phyloP scores from a whole-genome alignment of 2,888 invertebrate species.

The Dynastes tityus region DNA sequence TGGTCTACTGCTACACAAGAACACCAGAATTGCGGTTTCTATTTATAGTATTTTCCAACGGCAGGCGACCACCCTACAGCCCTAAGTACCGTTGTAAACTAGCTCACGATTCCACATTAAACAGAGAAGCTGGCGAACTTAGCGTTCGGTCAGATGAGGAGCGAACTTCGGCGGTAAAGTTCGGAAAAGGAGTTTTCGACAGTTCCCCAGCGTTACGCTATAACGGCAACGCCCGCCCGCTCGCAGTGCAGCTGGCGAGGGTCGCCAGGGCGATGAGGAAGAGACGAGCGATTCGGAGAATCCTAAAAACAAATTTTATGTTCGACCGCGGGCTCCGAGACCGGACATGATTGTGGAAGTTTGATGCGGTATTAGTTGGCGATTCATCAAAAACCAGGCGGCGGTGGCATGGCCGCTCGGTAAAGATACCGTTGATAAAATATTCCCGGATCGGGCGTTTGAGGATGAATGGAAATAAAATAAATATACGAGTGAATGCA shows the following conservation, averaged over 20 bases:
- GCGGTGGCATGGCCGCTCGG: no score
- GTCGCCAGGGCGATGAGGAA: not conserved
- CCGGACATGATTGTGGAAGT: conserved; percentile 33
- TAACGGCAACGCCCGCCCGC: conserved; percentile 2
- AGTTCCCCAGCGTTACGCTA: not conserved
- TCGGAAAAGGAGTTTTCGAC: conserved; percentile 29
- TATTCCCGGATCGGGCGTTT: no score
- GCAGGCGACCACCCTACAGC: not conserved
- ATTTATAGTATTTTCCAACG: not conserved
- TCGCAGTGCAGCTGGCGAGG: not conserved
- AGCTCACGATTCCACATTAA: conserved; percentile 24
- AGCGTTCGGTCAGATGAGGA: conserved; percentile 13
- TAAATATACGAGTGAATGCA: no score
- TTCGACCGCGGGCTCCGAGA: conserved; percentile 19
- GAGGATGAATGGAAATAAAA: no score
- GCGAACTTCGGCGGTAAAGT: conserved; percentile 23
- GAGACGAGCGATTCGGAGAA: conserved; percentile 7
- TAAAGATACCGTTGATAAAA: no score
- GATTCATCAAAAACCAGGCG: conserved; percentile 24
- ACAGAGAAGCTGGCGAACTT: conserved; percentile 10
- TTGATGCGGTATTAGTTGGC: conserved; percentile 18
- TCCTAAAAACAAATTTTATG: conserved; percentile 33
- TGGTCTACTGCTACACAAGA: no score
- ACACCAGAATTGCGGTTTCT: not conserved
- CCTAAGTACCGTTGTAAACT: conserved; percentile 16